These are phyloP conservation scores for Pseudomyrmex cubaensis DNA, from an alignment of 1,140 invertebrate species.

Conservation along the genomic window DNA sequence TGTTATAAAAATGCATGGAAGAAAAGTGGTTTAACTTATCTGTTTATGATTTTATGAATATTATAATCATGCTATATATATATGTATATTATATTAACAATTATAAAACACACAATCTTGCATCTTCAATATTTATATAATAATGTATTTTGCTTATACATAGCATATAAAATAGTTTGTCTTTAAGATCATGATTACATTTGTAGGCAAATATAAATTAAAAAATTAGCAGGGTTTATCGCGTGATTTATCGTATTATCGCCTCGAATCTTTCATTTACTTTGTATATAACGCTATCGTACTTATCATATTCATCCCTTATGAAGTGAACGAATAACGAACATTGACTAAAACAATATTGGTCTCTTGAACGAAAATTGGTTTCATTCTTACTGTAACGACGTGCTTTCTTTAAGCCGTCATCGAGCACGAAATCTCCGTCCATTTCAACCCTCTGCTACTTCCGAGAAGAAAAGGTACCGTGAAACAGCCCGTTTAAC, in stretches of 20 bases:
- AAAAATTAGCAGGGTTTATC: not conserved
- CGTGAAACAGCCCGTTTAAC: slow-evolving; percentile 69
- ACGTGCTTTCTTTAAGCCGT: slow-evolving; percentile 45
- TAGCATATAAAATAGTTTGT: not conserved
- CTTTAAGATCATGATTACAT: not conserved
- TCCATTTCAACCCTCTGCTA: slow-evolving; percentile 43
- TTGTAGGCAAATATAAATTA: not conserved
- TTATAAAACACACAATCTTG: not conserved
- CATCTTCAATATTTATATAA: no score
- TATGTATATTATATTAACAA: not conserved
- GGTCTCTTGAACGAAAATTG: slow-evolving; percentile 46
- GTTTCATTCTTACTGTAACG: slow-evolving; percentile 46
- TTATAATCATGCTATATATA: no score
- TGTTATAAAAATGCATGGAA: no score
- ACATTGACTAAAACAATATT: slow-evolving; percentile 27
- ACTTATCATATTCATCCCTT: slow-evolving; percentile 22
- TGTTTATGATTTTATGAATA: no score
- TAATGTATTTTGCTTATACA: not conserved
- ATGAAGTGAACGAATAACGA: slow-evolving; percentile 8
- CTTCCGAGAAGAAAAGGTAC: slow-evolving; percentile 42
- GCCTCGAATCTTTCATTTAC: not conserved
- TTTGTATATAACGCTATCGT: slow-evolving; percentile 4
- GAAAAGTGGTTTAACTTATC: no score
- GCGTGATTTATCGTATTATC: slow-evolving; percentile 21
- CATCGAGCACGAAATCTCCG: slow-evolving; percentile 58